Evolutionary conservation across 2,797 vertebrate genomes (phyloP).

Genomic region (Atherinosoma microstoma): DNA sequence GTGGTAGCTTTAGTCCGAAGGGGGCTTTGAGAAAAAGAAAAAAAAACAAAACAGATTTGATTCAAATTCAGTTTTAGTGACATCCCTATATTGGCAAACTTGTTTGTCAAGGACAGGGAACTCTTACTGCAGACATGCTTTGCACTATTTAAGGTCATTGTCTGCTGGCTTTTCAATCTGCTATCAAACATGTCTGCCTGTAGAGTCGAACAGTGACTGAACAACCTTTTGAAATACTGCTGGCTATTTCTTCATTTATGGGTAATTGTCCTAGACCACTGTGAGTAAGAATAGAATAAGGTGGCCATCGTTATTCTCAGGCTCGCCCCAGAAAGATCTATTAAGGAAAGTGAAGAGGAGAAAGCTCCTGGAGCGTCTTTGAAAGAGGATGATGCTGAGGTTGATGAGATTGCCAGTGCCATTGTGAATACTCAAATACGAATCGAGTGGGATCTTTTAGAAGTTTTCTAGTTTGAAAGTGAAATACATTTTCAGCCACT

Average conservation of each 20-base stretch:
- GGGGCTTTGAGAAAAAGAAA: constrained; percentile 36
- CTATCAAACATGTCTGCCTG: constrained; percentile 43
- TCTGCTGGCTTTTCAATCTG: constrained; percentile 40
- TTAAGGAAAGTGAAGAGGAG: constrained; percentile 38
- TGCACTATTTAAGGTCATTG: constrained; percentile 35
- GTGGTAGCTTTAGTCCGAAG: constrained; percentile 63
- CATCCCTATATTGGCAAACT: constrained; percentile 63
- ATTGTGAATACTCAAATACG: constrained; percentile 24
- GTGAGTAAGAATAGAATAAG: constrained; percentile 48
- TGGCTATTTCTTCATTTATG: constrained; percentile 51
- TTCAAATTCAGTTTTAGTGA: constrained; percentile 55
- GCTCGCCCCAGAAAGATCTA: constrained; percentile 38
- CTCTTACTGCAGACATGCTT: constrained; percentile 44
- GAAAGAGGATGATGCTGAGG: constrained; percentile 16
- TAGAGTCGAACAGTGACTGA: constrained; percentile 42
- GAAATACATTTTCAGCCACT: constrained; percentile 50
- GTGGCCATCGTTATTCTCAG: constrained; percentile 54
- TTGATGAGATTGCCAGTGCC: constrained; percentile 29
- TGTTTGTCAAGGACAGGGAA: constrained; percentile 73
- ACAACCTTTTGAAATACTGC: constrained; percentile 51
- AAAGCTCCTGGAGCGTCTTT: constrained; percentile 41
- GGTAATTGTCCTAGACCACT: constrained; percentile 65
- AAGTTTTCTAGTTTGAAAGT: constrained; percentile 47
- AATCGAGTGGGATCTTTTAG: constrained; percentile 36
- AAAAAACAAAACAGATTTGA: constrained; percentile 57